Percentiles rank a stretch among this genome's conserved stretches.
Conservation (phyloP, 2,113 vertebrate genomes). For the Forbesichthys agassizii region DNA sequence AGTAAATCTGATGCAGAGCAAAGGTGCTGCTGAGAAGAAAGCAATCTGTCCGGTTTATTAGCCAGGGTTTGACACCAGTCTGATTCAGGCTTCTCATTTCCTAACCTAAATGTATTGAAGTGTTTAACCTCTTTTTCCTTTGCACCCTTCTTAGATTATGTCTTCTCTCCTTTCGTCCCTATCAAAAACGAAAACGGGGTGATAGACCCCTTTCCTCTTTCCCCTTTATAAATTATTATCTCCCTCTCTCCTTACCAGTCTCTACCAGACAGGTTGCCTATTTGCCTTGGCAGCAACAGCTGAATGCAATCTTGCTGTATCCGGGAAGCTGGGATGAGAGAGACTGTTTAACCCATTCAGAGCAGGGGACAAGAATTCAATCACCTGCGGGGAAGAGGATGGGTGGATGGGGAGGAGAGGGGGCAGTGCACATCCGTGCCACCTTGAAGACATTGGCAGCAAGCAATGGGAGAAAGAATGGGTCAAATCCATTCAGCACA, state of each 20-base stretch:
- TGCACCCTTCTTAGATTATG: too few species aligned
- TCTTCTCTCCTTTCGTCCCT: not conserved
- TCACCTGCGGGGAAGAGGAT: slow-evolving; percentile 23
- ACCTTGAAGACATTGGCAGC: slow-evolving; percentile 36
- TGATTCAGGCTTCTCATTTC: slow-evolving; percentile 2
- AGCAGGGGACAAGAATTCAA: slow-evolving; percentile 52
- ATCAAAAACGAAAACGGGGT: not conserved
- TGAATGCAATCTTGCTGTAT: slow-evolving; percentile 68
- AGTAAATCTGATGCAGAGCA: slow-evolving; percentile 12
- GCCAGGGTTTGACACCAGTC: slow-evolving; percentile 67
- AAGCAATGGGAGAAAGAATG: slow-evolving; percentile 28
- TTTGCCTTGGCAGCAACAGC: slow-evolving; percentile 68
- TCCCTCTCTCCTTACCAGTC: slow-evolving; percentile 1
- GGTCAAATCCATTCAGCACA: slow-evolving; percentile 58
- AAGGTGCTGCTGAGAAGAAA: slow-evolving; percentile 4
- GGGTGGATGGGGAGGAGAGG: not conserved
- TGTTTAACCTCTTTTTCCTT: not conserved
- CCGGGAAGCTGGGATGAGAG: slow-evolving; percentile 34
- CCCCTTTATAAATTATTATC: not conserved
- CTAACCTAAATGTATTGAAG: not conserved
- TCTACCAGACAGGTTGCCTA: slow-evolving; percentile 62
- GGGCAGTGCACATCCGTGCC: slow-evolving; percentile 35
- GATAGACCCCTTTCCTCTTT: not conserved
- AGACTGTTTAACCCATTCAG: slow-evolving; percentile 70
- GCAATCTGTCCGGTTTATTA: slow-evolving; percentile 24